Evolutionary conservation across 2,797 vertebrate genomes (phyloP).

Genomic region (Eospalax fontanierii): DNA sequence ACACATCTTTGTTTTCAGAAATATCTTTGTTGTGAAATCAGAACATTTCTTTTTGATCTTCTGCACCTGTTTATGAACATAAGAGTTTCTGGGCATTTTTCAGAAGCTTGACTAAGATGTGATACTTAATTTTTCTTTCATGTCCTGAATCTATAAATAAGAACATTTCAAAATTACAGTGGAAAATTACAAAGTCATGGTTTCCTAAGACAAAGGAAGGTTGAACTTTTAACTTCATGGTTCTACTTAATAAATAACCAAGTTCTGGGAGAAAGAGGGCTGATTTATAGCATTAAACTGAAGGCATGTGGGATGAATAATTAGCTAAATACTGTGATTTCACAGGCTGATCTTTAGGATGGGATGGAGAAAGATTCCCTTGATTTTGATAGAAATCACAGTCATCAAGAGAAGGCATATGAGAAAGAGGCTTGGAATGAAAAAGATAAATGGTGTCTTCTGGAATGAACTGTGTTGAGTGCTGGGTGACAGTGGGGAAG

Average conservation of each 20-base stretch:
- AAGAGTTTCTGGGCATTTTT: slow-evolving; percentile 22
- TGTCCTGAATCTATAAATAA: slow-evolving; percentile 2
- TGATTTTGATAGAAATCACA: background rate
- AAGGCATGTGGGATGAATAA: background rate
- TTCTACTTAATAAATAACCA: background rate
- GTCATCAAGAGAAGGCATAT: background rate
- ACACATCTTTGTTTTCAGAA: background rate
- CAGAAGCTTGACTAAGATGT: background rate
- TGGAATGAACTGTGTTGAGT: background rate
- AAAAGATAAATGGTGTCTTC: background rate
- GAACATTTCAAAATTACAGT: background rate
- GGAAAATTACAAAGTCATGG: background rate
- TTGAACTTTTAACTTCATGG: background rate
- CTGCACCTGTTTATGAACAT: background rate
- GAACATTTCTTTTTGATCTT: background rate
- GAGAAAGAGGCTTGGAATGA: background rate
- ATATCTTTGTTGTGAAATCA: background rate
- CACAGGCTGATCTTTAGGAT: background rate
- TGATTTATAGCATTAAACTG: background rate
- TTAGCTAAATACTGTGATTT: background rate
- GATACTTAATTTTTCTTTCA: slow-evolving; percentile 13
- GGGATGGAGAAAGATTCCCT: background rate
- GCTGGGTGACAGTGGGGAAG: background rate
- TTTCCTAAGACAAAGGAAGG: slow-evolving; percentile 38
- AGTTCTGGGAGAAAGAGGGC: background rate